Evolutionary conservation across 2,113 vertebrate species (phyloP).

Genomic region (Anser cygnoides): DNA sequence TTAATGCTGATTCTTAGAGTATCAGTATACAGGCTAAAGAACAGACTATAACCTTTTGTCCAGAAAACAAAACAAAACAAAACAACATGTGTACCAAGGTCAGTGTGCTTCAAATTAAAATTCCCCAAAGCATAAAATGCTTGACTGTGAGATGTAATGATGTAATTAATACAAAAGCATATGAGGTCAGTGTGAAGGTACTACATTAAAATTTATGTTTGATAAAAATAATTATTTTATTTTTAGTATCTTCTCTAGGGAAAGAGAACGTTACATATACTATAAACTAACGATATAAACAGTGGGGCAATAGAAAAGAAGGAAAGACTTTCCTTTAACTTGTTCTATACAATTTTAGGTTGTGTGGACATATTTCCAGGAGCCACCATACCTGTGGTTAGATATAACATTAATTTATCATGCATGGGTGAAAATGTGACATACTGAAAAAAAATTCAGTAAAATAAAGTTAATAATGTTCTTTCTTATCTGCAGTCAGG

Average conservation of each 20-base stretch:
- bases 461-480: not conserved
- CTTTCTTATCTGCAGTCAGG: not conserved
- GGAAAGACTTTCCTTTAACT: not conserved
- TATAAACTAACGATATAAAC: not conserved
- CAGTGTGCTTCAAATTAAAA: not conserved
- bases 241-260: not conserved
- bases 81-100: fast-evolving
- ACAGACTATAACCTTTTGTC: not conserved
- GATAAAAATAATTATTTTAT: not conserved
- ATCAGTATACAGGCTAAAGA: not conserved
- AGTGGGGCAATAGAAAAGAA: not conserved
- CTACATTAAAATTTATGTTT: not conserved
- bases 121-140: not conserved
- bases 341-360: not conserved
- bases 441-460: not conserved
- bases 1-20: not conserved
- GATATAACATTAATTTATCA: not conserved
- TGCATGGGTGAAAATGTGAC: not conserved
- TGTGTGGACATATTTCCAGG: too few species aligned
- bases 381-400: not conserved
- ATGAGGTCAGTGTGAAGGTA: not conserved
- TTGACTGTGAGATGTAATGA: not conserved
- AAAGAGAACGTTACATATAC: not conserved
- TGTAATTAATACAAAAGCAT: not conserved
- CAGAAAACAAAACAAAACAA: not conserved